phyloP scores from a whole-genome alignment of 2,888 invertebrate species.

The Philereme vetulata region DNA sequence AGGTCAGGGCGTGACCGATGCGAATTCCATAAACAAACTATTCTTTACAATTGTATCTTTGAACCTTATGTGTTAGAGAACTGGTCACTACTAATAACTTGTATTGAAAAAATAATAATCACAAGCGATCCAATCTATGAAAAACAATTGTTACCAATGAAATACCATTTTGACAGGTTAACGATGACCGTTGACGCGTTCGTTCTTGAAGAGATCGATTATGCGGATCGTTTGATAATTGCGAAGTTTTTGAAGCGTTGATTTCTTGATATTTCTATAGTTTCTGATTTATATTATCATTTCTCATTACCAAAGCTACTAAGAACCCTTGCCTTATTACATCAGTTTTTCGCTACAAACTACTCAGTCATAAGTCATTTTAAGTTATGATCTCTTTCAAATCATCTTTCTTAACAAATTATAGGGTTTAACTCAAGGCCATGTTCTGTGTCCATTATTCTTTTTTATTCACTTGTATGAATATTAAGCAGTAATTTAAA shows the following conservation, averaged over 20 bases:
- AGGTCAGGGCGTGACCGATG: slow-evolving; percentile 74
- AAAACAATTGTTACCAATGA: slow-evolving; percentile 30
- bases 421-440: slow-evolving; percentile 4
- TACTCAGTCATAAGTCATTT: not conserved
- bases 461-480: slow-evolving; percentile 2
- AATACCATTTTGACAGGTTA: slow-evolving; percentile 42
- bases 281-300: slow-evolving; percentile 4
- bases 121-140: slow-evolving; percentile 11
- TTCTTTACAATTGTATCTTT: slow-evolving; percentile 46
- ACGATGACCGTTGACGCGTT: slow-evolving; percentile 37
- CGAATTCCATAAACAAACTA: slow-evolving; percentile 66
- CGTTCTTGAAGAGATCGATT: slow-evolving; percentile 40
- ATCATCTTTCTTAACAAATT: not conserved
- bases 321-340: not conserved
- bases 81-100: slow-evolving; percentile 5
- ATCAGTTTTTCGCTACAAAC: too few species aligned
- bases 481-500: slow-evolving; percentile 6
- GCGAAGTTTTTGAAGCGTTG: slow-evolving; percentile 6
- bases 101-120: slow-evolving; percentile 12
- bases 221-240: slow-evolving; percentile 31
- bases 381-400: not conserved
- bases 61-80: slow-evolving; percentile 40
- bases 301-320: not conserved
- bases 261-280: slow-evolving; percentile 2
- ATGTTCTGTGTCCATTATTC: slow-evolving; percentile 3